Percentiles rank a stretch among this genome's conserved stretches.
Conservation (phyloP, 23 tunicate species). For the Oikopleura dioica region DNA sequence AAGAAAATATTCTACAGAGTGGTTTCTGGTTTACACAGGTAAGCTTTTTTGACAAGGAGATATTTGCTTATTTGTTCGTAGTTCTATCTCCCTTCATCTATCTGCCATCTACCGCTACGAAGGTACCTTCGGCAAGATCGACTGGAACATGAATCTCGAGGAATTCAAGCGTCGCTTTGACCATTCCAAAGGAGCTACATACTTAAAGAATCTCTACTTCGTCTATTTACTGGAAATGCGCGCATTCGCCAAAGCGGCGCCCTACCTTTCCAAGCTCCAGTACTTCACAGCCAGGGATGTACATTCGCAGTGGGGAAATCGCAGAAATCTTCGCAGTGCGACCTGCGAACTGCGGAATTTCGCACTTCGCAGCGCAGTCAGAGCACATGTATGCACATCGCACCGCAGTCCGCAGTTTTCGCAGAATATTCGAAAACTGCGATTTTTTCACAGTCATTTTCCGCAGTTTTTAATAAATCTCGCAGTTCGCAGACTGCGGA, state of each 20-base stretch:
- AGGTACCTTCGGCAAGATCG: constrained; percentile 20
- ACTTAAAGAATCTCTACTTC: constrained; percentile 63
- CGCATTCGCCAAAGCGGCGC: constrained; percentile 47
- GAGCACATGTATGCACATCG: too few relatives aligned
- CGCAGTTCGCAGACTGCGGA: too few relatives aligned
- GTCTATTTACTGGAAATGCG: constrained; percentile 55
- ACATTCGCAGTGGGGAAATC: too few relatives aligned
- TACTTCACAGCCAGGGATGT: too few relatives aligned
- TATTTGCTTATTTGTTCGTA: not conserved
- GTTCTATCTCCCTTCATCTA: constrained; percentile 43
- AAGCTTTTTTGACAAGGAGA: too few relatives aligned
- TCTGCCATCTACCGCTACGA: constrained; percentile 42
- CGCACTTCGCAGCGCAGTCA: too few relatives aligned
- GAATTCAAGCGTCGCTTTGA: constrained; percentile 68
- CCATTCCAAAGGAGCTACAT: constrained; percentile 23
- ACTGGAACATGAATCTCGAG: constrained; percentile 47
- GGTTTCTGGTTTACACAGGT: constrained; percentile 67
- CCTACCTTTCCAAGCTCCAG: constrained; percentile 20
- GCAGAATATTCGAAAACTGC: too few relatives aligned
- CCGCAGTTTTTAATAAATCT: too few relatives aligned
- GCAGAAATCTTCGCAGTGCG: too few relatives aligned
- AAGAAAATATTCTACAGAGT: constrained; percentile 76
- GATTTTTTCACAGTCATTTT: too few relatives aligned
- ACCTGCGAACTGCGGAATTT: too few relatives aligned
- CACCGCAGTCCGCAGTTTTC: too few relatives aligned